Evolutionary conservation across 2,888 invertebrate genomes (phyloP), one percentile per base, ranked within the genome.

Genomic region (Coremacera marginata): DNA sequence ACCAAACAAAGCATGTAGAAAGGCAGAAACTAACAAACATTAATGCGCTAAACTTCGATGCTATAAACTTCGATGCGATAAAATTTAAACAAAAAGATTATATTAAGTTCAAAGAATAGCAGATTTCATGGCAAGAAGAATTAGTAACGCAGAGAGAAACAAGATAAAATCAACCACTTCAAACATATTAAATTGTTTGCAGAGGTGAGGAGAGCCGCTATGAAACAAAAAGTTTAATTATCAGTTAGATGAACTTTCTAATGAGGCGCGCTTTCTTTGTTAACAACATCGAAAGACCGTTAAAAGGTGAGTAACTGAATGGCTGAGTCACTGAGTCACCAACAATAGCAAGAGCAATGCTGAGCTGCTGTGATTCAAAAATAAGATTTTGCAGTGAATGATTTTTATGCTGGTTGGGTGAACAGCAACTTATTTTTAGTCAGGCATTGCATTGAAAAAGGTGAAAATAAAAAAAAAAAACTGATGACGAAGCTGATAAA

Each of bases 241-340:
- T 57, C 22, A 57, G 19, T 71, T 60, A 57, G 34, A 37, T 44
- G 16, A 25, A 71, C 71, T 71, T 60, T 71, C 71, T 60, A 71
- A 71, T 71, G 57, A 34, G 51, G 19, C 19, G 22, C 16, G 49
- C 49, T 67, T 19, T 37, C 44, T 67, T 49, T 37, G 65, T 19
- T n/a, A n/a, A 25, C 55, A 70, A 49, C 51, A 19, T 7, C 34
- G 4, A 9, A 49, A 57, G 31, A 71, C 55, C 27, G 71, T 57
- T 57, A 37, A 71, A 60, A 71, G 71, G 57, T 71, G 71, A 71
- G 71, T 60, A 34, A 60, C 8, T 60, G 34, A 37, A 19, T 44
- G 37, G 2, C 57, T n/a, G 22, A 55, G 7, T n/a, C 16, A 37
- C n/a, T 70, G 70, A 70, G 25, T 70, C 51, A 70, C 44, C 67